These are phyloP conservation scores for Falco punctatus DNA, from an alignment of 2,113 vertebrate genomes.

Conservation along the genomic window DNA sequence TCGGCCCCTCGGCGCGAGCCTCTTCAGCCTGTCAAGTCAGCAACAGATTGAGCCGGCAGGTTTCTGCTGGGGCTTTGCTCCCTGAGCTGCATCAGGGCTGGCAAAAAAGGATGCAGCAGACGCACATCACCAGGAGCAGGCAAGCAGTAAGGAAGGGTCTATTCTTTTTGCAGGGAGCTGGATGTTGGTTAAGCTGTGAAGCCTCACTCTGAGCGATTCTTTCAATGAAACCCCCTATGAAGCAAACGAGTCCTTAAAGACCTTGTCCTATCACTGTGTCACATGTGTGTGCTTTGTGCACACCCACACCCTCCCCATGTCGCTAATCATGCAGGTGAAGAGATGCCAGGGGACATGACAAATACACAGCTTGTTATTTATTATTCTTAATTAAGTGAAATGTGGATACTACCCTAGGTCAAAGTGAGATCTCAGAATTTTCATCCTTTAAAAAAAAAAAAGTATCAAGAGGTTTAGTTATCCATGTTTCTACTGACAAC, in stretches of 20 bases:
- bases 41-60: neutral
- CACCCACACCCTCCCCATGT: fast-evolving
- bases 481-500: neutral
- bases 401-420: neutral
- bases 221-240: neutral
- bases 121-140: neutral
- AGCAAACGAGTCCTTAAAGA: neutral
- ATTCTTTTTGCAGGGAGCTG: neutral
- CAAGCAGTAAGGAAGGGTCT: neutral
- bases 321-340: neutral
- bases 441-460: neutral
- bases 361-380: neutral
- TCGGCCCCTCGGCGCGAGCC: neutral
- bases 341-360: neutral
- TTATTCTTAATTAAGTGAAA: neutral
- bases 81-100: neutral
- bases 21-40: neutral
- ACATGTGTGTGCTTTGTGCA: fast-evolving
- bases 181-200: neutral
- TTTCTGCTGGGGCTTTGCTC: neutral
- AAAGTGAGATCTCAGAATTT: neutral
- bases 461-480: neutral
- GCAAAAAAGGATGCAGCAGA: neutral
- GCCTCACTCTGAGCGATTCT: neutral
- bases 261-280: neutral